A percentile compares a stretch with the other conserved stretches of the same genome.
Evolutionary conservation across 2,888 invertebrate genomes (phyloP).

Genomic region (Caenorhabditis doughertyi): DNA sequence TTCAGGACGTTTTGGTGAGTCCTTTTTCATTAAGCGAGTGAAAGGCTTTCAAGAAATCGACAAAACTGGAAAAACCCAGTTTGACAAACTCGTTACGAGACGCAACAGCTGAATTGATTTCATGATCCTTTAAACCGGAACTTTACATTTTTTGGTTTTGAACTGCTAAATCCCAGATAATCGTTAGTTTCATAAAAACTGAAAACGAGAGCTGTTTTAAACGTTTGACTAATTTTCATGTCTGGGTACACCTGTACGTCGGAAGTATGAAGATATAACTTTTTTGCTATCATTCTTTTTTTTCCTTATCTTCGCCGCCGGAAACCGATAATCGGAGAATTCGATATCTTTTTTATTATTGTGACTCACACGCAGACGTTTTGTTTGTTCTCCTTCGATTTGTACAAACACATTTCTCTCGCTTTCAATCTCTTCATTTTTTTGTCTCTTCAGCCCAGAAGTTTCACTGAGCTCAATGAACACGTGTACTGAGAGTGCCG

Average conservation of each 20-base stretch:
- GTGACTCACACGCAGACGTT: slow-evolving; percentile 22
- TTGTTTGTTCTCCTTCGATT: slow-evolving; percentile 45
- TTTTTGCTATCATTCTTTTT: background rate
- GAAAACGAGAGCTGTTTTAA: too few relatives aligned
- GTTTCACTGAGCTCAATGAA: slow-evolving; percentile 8
- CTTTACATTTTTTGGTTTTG: too few relatives aligned
- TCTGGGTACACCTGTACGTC: too few relatives aligned
- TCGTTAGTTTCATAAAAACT: too few relatives aligned
- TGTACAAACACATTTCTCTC: slow-evolving; percentile 30
- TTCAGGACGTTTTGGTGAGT: slow-evolving; percentile 69
- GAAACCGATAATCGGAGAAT: slow-evolving; percentile 28
- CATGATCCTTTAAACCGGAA: background rate
- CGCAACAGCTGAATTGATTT: too few relatives aligned
- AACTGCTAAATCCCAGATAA: too few relatives aligned
- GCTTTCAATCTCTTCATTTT: slow-evolving; percentile 21
- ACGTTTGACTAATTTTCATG: too few relatives aligned
- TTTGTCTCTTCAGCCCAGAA: slow-evolving; percentile 8
- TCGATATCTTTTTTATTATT: slow-evolving; percentile 19
- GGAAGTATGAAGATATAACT: too few relatives aligned
- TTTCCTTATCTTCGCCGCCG: slow-evolving; percentile 21
- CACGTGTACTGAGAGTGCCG: slow-evolving; percentile 41
- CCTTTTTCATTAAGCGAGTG: too few relatives aligned
- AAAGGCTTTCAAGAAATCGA: too few relatives aligned
- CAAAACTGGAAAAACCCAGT: too few relatives aligned
- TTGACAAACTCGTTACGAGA: too few relatives aligned